Evolutionary conservation across 2,888 invertebrate species (phyloP), one percentile per base, ranked within the genome.

Genomic region (Calephelis perditalis): DNA sequence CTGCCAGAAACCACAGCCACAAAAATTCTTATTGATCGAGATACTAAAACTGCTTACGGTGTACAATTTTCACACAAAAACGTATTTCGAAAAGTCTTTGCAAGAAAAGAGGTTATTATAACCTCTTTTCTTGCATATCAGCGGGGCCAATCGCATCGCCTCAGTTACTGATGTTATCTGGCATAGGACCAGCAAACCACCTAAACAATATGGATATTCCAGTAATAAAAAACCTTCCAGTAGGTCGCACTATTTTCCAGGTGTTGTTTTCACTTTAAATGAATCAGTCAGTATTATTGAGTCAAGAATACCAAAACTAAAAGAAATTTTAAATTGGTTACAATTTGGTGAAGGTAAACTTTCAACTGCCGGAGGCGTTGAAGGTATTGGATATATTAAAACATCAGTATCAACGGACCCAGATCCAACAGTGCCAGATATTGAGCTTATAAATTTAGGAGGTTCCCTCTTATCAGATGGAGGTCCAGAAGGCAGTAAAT

Each of bases 111-210:
- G 84, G 94, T 98, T 0, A 95, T 98, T 60, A 73, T n/a, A n/a
- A n/a, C n/a, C n/a, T n/a, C n/a, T n/a, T n/a, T n/a, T n/a, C n/a
- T n/a, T n/a, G n/a, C n/a, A n/a, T 98, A 12, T 94, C 96, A 11
- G 96, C 96, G 2, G 98, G 98, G 0, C 93, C 97, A 2, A 94
- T 98, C 67, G 96, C 96, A 72, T 95, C 97, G 0, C 97, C 98
- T 0, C 98, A 98, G 79, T 77, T 98, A 3, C 91, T 98, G 9
- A 96, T 98, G 96, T 80, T 98, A 6, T 97, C 97, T 7, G 97
- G 97, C 0, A 74, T 93, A 11, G 93, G 93, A 3, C 92, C 92
- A 0, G 82, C 73, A 63, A 75, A 92, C 54, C 89, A 94, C 70
- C 78, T 94, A 1, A 73, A 79, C 15, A 81, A 88, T 3, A 76